Conservation (phyloP, 1,140 invertebrate genomes). For the Drosophila sproati region DNA sequence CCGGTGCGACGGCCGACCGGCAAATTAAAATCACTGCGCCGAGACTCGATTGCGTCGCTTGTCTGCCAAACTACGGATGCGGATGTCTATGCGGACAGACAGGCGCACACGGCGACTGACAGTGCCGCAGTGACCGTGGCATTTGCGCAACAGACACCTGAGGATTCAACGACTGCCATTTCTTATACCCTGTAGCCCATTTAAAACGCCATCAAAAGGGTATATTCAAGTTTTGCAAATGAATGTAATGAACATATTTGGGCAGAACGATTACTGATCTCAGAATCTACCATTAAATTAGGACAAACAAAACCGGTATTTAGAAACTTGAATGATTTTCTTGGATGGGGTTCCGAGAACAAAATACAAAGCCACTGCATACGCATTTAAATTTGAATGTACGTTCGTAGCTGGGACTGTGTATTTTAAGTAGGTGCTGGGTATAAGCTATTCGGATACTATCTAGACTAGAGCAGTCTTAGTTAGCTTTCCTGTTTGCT, state of each 20-base stretch:
- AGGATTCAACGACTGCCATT: constrained; percentile 33
- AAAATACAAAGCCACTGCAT: neutral
- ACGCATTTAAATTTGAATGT: neutral
- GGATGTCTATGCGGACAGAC: constrained; percentile 29
- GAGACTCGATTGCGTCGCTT: neutral
- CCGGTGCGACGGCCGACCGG: neutral
- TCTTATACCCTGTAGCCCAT: neutral
- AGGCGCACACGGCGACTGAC: constrained; percentile 56
- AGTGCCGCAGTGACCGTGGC: constrained; percentile 51
- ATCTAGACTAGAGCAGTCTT: neutral
- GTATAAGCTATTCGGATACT: neutral
- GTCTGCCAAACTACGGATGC: constrained; percentile 6
- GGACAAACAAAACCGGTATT: no score
- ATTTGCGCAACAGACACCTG: constrained; percentile 59
- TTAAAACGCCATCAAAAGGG: neutral
- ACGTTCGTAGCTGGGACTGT: no score
- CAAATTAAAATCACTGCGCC: neutral
- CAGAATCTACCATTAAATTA: no score
- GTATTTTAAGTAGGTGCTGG: neutral
- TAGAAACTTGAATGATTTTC: no score
- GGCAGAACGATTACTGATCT: neutral
- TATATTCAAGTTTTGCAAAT: neutral
- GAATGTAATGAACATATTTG: neutral
- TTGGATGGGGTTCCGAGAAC: no score
- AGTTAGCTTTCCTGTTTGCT: neutral